Conservation (phyloP, 2,888 invertebrate species). For the Lasioglossum figueresi region DNA sequence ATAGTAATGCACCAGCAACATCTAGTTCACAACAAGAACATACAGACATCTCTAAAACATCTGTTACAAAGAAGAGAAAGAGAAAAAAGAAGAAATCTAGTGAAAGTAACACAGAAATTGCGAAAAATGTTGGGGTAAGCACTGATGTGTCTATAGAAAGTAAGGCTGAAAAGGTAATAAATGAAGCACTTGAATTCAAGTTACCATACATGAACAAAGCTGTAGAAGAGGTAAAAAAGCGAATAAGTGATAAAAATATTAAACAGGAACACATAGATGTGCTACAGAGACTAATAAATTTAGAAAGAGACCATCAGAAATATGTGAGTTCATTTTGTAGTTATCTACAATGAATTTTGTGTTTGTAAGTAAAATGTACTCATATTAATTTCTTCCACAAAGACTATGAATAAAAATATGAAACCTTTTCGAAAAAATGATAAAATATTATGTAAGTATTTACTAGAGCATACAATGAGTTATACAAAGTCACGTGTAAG, state of each 20-base stretch:
- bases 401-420: neutral
- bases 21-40: conserved; percentile 15
- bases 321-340: conserved; percentile 36
- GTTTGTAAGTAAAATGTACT: neutral
- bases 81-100: conserved; percentile 26
- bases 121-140: neutral
- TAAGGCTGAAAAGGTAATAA: conserved; percentile 37
- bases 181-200: conserved; percentile 44
- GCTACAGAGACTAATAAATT: conserved; percentile 46
- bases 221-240: conserved; percentile 36
- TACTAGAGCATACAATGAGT: neutral
- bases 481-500: neutral
- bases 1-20: neutral
- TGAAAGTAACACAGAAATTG: neutral
- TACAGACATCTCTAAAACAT: neutral
- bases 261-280: conserved; percentile 38
- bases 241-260: conserved; percentile 38
- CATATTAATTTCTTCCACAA: neutral
- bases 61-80: conserved; percentile 18
- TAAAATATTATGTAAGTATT: neutral
- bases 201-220: conserved; percentile 54
- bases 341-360: conserved; percentile 43
- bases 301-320: conserved; percentile 50
- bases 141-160: neutral
- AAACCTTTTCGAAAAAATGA: neutral